These are phyloP conservation scores for Heterodera filipjevi DNA, from an alignment of 2,888 invertebrate species.

Conservation along the genomic window DNA sequence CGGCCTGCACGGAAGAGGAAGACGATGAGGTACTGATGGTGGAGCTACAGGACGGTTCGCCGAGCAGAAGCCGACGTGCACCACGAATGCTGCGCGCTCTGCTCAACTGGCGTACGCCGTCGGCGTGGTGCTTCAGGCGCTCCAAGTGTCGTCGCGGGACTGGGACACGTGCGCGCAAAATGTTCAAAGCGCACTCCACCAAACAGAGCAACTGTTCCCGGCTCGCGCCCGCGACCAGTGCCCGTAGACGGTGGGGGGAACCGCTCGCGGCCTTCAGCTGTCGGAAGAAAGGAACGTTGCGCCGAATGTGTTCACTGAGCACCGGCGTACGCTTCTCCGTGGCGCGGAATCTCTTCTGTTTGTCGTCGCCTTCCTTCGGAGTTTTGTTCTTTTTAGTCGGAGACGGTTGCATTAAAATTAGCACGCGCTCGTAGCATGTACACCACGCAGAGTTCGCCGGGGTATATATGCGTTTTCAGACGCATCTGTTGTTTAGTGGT, in stretches of 20 bases:
- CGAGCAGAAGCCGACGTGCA: conserved; percentile 3
- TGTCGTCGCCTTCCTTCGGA: background rate
- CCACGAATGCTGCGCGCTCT: background rate
- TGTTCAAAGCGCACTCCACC: conserved; percentile 23
- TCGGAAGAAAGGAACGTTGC: background rate
- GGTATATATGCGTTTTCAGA: conserved; percentile 32
- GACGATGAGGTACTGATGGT: no score
- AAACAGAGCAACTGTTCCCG: conserved; percentile 16
- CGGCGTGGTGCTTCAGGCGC: background rate
- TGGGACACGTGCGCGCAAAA: conserved; percentile 15
- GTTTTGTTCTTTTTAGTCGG: background rate
- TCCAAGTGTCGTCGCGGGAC: background rate
- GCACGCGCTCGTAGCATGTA: conserved; percentile 6
- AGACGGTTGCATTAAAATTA: conserved; percentile 4
- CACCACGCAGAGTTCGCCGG: background rate
- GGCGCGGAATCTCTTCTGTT: no score
- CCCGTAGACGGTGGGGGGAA: background rate
- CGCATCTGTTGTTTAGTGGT: conserved; percentile 1
- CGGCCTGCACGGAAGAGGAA: no score
- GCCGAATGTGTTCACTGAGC: background rate
- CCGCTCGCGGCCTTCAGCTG: background rate
- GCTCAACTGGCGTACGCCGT: background rate
- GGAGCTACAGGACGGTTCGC: background rate
- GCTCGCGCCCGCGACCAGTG: background rate
- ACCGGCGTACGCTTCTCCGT: background rate